Evolutionary conservation across 2,797 vertebrate species (phyloP).

Genomic region (Aratinga solstitialis): DNA sequence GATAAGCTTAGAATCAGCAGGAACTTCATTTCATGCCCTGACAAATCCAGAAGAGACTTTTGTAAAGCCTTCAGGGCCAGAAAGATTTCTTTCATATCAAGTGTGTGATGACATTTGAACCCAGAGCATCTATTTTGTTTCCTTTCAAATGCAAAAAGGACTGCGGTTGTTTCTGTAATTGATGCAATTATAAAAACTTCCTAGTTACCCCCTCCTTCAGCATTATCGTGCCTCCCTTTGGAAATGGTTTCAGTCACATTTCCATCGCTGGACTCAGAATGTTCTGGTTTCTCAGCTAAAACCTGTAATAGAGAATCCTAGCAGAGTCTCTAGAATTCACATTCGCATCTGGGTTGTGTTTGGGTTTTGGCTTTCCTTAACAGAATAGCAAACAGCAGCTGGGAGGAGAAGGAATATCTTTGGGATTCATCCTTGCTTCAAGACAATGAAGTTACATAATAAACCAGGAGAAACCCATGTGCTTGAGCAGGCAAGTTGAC

Average conservation of each 20-base stretch:
- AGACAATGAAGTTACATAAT: neutral
- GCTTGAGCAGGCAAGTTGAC: neutral
- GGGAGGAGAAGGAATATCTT: neutral
- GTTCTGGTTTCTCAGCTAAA: slow-evolving; percentile 2
- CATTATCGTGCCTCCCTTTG: neutral
- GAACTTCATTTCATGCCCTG: neutral
- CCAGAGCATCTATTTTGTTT: neutral
- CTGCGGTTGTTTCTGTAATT: neutral
- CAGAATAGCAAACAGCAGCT: neutral
- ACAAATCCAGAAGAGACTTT: neutral
- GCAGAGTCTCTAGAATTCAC: neutral
- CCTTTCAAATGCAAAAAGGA: neutral
- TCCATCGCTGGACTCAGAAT: neutral
- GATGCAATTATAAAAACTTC: neutral
- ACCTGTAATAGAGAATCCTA: neutral
- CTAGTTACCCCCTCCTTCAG: neutral
- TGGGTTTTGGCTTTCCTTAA: slow-evolving; percentile 4
- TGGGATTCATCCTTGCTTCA: neutral
- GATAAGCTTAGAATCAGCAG: neutral
- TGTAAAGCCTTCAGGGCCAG: neutral
- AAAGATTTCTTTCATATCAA: neutral
- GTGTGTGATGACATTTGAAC: neutral
- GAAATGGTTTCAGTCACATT: neutral
- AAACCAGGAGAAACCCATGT: neutral
- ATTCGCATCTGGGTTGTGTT: neutral